Base-by-base conservation (phyloP, 2,113 vertebrate genomes). In the Nothobranchius furzeri region DNA sequence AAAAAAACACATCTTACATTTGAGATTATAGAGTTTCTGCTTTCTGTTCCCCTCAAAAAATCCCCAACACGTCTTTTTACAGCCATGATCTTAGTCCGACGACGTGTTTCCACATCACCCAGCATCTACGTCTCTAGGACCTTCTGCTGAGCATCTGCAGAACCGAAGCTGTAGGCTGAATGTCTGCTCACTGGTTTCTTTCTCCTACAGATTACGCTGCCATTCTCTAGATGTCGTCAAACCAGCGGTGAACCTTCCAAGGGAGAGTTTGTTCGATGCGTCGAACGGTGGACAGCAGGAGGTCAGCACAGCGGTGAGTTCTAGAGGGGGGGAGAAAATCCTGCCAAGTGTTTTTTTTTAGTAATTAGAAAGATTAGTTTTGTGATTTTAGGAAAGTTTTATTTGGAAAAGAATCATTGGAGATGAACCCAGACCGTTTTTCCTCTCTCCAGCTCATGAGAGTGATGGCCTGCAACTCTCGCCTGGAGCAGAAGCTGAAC, bases 401-500 rank as follows among this genome's bases (percentile, higher is more conserved):
- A 30, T 30, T 3, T 30, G 30, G 20, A 20, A 20, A 20, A 20
- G 20, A 20, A 20, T 20, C 20, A 20, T 20, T 20, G 20, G 30
- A 30, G 37, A 40, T 45, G 43, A 10, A 45, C 43, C 12, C 40
- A 42, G 40, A 7, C 40, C 2, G 40, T 11, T 68, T 65, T 45
- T 15, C 46, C 5, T 82, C 71, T 43, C 84, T 64, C 59, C 90
- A 98, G 98, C 92, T 98, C 79, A 93, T 87, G 85, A 94, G 73
- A 63, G 70, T 98, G 78, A 85, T 94, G 86, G 87, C 91, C 75
- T 91, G 88, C 83, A 96, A 91, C 86, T 93, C 75, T 14, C 92
- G 94, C 69, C 86, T 98, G 87, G 96, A 98, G 81, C 95, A 95
- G 82, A 95, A 95, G 88, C 85, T 99, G 85, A 92, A 95, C 46